phyloP scores from a whole-genome alignment of 2,113 vertebrate genomes.

The Desmodus rotundus region DNA sequence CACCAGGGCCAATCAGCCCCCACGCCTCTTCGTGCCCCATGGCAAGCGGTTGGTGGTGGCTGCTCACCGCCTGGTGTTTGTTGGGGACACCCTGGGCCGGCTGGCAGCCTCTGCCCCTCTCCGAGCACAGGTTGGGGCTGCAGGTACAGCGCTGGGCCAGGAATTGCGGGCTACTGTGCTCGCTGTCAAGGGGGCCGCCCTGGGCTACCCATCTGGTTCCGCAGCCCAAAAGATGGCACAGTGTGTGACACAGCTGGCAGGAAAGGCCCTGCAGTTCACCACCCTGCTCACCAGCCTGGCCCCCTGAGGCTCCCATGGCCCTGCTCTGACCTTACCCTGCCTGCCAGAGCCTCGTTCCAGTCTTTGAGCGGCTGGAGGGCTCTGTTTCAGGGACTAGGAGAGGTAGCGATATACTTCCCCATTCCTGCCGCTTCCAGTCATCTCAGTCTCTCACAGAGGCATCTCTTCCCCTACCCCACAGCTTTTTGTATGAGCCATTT shows the following conservation, averaged over 20 bases:
- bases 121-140: constrained; percentile 86
- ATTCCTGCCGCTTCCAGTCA: not conserved
- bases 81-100: constrained; percentile 91
- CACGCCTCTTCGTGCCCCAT: constrained; percentile 88
- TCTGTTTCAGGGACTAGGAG: not conserved
- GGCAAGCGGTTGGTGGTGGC: constrained; percentile 91
- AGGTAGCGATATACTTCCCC: not conserved
- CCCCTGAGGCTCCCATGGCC: constrained; percentile 24
- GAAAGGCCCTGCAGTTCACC: constrained; percentile 88
- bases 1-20: constrained; percentile 87
- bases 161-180: constrained; percentile 88
- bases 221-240: constrained; percentile 89
- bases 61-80: constrained; percentile 92
- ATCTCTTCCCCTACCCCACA: not conserved
- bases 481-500: constrained; percentile 70
- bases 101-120: constrained; percentile 86
- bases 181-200: constrained; percentile 89
- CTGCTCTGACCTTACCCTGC: not conserved
- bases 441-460: constrained; percentile 22
- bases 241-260: constrained; percentile 87
- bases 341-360: not conserved
- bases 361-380: not conserved
- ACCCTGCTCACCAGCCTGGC: constrained; percentile 81
- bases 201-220: constrained; percentile 88
- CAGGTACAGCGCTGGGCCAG: constrained; percentile 87